These are phyloP conservation scores for Poecile montanus DNA, from an alignment of 2,797 vertebrate species.

Conservation along the genomic window DNA sequence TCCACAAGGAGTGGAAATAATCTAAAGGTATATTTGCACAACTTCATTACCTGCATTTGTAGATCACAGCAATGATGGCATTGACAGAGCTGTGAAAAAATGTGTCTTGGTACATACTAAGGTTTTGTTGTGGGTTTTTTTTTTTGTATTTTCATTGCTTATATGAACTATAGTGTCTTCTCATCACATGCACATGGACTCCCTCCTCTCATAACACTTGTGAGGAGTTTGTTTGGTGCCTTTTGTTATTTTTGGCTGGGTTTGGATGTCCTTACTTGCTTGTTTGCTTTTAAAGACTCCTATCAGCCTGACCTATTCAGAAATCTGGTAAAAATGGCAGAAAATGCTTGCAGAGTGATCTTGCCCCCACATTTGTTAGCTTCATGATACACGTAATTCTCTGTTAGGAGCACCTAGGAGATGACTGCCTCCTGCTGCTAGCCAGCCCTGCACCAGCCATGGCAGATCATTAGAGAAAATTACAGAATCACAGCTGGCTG, in stretches of 20 bases:
- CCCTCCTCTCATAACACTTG: background rate
- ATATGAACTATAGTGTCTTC: background rate
- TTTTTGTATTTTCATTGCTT: background rate
- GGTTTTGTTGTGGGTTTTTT: background rate
- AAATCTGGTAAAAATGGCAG: background rate
- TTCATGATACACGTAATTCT: background rate
- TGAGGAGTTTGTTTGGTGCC: background rate
- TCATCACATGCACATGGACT: background rate
- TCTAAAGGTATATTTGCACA: background rate
- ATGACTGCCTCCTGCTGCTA: background rate
- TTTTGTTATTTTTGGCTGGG: background rate
- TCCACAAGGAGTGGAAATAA: background rate
- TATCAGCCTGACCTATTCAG: background rate
- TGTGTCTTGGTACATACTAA: rapidly evolving
- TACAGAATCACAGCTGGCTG: background rate
- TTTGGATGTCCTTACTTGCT: background rate
- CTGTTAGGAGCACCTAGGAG: background rate
- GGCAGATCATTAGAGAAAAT: background rate
- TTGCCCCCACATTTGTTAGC: background rate
- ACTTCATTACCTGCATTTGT: background rate
- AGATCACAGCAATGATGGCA: background rate
- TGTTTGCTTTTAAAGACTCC: background rate
- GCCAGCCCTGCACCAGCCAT: background rate
- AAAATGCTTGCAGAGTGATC: background rate
- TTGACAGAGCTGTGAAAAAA: background rate